Percentiles rank a stretch among this genome's conserved stretches.
Evolutionary conservation across 2,113 vertebrate species (phyloP).

Genomic region (Chloropsis hardwickii): DNA sequence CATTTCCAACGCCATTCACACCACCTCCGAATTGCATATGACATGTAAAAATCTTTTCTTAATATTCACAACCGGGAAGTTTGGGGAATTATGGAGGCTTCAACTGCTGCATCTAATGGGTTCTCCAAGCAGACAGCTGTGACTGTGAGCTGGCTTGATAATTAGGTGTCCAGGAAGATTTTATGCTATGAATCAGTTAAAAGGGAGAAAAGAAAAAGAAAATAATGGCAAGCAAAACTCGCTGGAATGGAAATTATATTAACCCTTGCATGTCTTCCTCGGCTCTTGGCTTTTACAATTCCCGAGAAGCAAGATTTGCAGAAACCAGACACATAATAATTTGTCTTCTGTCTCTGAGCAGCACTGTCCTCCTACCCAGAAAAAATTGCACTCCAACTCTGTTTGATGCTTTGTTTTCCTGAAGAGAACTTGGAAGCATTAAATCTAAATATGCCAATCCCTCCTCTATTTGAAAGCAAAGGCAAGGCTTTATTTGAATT

Average conservation of each 20-base stretch:
- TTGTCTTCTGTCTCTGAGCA: not conserved
- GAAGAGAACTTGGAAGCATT: not conserved
- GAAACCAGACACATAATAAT: constrained; percentile 27
- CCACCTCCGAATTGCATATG: constrained; percentile 85
- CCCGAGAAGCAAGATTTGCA: constrained; percentile 18
- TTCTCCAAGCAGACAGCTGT: constrained; percentile 96
- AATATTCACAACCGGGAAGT: constrained; percentile 97
- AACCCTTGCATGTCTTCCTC: constrained; percentile 71
- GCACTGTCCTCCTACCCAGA: constrained; percentile 28
- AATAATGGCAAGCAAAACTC: constrained; percentile 80
- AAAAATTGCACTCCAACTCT: not conserved
- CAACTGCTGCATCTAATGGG: constrained; percentile 93
- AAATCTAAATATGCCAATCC: not conserved
- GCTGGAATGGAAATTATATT: constrained; percentile 75
- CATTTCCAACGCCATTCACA: constrained; percentile 95
- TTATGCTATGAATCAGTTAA: constrained; percentile 86
- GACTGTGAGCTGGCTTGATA: constrained; percentile 91
- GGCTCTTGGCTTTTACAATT: not conserved
- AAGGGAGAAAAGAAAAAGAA: constrained; percentile 79
- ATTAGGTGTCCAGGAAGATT: constrained; percentile 97
- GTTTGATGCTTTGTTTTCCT: not conserved
- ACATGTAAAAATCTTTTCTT: constrained; percentile 99
- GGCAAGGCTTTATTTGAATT: not conserved
- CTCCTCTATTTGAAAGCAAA: not conserved
- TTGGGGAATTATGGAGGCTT: constrained; percentile 91